These are phyloP conservation scores for Sebastolobus altivelis DNA, from an alignment of 2,797 vertebrate species.

Conservation along the genomic window DNA sequence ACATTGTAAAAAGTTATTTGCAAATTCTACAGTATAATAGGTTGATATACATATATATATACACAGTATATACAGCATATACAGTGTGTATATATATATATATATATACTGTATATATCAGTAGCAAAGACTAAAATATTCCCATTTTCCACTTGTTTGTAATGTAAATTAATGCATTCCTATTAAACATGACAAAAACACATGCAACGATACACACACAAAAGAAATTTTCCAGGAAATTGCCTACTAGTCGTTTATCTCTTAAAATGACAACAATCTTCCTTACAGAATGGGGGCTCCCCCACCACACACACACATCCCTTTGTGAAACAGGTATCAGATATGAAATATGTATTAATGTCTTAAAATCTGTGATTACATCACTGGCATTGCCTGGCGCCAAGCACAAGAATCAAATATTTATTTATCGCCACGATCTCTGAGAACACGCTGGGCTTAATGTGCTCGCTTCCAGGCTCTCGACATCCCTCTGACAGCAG, in stretches of 20 bases:
- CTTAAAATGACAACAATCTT: slow-evolving; percentile 36
- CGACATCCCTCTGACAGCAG: slow-evolving; percentile 13
- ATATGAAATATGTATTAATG: slow-evolving; percentile 74
- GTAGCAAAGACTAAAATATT: not conserved
- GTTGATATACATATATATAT: no score
- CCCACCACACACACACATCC: slow-evolving; percentile 4
- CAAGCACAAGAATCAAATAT: slow-evolving; percentile 73
- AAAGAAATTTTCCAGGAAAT: slow-evolving; percentile 66
- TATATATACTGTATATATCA: not conserved
- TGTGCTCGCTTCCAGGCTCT: slow-evolving; percentile 24
- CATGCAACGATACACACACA: slow-evolving; percentile 9
- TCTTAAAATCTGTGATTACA: slow-evolving; percentile 71
- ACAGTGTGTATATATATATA: not conserved
- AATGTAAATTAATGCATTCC: not conserved
- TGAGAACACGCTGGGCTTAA: slow-evolving; percentile 17
- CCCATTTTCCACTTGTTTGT: not conserved
- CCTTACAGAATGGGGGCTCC: not conserved
- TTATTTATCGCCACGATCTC: slow-evolving; percentile 67
- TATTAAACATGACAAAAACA: not conserved
- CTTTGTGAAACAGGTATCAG: slow-evolving; percentile 69
- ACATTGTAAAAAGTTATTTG: not conserved
- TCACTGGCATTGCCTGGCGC: slow-evolving; percentile 50
- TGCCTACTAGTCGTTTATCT: slow-evolving; percentile 61
- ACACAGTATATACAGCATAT: not conserved
- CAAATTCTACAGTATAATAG: not conserved